Base-by-base conservation (phyloP, 2,797 vertebrate species). In the Nannoperca obscura region DNA sequence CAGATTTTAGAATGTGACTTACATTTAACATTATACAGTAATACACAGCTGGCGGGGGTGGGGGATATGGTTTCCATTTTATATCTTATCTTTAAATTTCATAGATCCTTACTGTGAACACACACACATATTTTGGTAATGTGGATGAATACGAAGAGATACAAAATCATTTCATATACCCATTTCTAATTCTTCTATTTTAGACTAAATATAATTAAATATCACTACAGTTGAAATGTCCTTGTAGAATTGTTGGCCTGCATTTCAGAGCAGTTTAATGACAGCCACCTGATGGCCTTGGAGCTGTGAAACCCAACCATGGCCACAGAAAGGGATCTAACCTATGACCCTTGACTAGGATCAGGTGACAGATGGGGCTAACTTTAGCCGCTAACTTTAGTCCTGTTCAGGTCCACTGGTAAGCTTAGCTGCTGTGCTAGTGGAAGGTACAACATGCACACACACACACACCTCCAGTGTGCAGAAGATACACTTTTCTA, bases 321-420 rank as follows among this genome's bases (percentile, higher is more conserved):
- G 12, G 66, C 76, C 71, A 74, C 74, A 75, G 76, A 87, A 69
- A 60, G 62, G 54, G 78, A 87, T 83, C 80, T 87, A 74, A 92
- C 90, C 93, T 84, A 11, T 82, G 86, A 94, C 85, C 91, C 84
- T 2, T 59, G 44, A 75, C 76, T 68, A 65, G 76, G 86, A 88
- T 94, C 90, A 85, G 89, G 84, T 94, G 87, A 91, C 93, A 82
- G 74, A 58, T 2, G 12, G 59, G 24, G 74, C 89, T 92, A 93
- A 92, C 86, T 90, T 91, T 88, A 87, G 84, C 83, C 1, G 82
- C 90, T 91, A 91, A 91, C 88, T 91, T 87, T 91, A 90, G 88
- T 82, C 77, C 61, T 69, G 24, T 78, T 79, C 74, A 78, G 70
- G 55, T 78, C 72, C 2, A 17, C 52, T 61, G 68, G 86, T 76